Conservation (phyloP, 1,140 invertebrate genomes). For the Drosophila parabipectinata region DNA sequence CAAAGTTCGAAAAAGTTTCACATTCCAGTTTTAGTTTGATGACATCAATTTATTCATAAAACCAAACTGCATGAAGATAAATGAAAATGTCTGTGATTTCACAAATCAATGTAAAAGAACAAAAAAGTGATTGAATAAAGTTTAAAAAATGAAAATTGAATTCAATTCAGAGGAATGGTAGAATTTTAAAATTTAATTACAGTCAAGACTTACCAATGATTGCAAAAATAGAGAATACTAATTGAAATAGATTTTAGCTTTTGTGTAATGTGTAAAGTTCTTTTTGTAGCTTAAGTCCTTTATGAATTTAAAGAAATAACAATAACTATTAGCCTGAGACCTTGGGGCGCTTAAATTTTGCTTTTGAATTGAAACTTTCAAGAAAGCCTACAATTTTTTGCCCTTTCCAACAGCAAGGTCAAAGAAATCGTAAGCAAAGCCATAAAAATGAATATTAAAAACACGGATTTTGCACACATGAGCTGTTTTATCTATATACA, state of each 20-base stretch:
- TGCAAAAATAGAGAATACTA: neutral
- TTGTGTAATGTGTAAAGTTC: too few species aligned
- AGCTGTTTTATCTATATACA: slow-evolving; percentile 8
- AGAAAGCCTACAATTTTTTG: neutral
- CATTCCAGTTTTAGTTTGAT: slow-evolving; percentile 30
- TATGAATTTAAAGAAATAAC: neutral
- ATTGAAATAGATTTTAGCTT: neutral
- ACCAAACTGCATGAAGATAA: slow-evolving; percentile 35
- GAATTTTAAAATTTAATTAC: neutral
- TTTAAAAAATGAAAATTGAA: slow-evolving; percentile 7
- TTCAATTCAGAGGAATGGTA: neutral
- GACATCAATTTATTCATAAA: slow-evolving; percentile 46
- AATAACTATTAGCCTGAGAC: neutral
- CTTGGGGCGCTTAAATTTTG: neutral
- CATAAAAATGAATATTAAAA: slow-evolving; percentile 27
- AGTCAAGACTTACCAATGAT: neutral
- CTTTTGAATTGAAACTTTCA: neutral
- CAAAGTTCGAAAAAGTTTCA: slow-evolving; percentile 37
- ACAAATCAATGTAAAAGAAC: neutral
- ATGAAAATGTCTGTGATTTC: slow-evolving; percentile 19
- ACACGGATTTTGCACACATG: slow-evolving; percentile 8
- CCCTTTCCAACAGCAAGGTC: neutral
- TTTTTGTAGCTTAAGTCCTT: too few species aligned
- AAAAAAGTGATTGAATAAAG: neutral
- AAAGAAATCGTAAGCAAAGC: neutral